These are phyloP conservation scores for Eolophus roseicapilla DNA, from an alignment of 2,113 vertebrate species.

Conservation along the genomic window DNA sequence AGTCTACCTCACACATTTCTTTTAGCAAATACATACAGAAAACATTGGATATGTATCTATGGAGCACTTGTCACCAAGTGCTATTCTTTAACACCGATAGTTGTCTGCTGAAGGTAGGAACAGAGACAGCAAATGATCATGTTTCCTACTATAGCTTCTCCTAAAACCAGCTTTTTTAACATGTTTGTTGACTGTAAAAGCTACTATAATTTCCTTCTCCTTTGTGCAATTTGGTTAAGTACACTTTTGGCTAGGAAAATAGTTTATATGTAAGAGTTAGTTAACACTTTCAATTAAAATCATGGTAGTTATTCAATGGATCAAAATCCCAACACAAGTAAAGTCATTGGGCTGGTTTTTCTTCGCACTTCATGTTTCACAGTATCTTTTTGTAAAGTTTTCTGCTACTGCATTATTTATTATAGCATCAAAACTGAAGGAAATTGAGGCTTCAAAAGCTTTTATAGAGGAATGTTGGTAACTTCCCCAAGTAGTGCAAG, in stretches of 20 bases:
- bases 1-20: neutral
- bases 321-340: neutral
- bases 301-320: neutral
- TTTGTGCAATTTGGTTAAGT: neutral
- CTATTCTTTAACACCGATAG: neutral
- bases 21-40: neutral
- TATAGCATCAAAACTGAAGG: neutral
- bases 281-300: neutral
- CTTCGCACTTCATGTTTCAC: neutral
- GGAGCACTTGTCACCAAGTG: neutral
- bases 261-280: neutral
- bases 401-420: neutral
- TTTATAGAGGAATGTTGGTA: neutral
- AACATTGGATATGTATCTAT: neutral
- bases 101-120: neutral
- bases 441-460: neutral
- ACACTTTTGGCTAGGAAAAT: neutral
- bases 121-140: neutral
- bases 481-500: neutral
- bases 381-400: neutral
- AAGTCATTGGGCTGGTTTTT: neutral
- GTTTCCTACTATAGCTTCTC: neutral
- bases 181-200: neutral
- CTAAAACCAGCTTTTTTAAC: neutral
- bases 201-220: neutral